These are phyloP conservation scores for Poeciliopsis gracilis DNA, from an alignment of 2,797 vertebrate genomes.

Conservation along the genomic window DNA sequence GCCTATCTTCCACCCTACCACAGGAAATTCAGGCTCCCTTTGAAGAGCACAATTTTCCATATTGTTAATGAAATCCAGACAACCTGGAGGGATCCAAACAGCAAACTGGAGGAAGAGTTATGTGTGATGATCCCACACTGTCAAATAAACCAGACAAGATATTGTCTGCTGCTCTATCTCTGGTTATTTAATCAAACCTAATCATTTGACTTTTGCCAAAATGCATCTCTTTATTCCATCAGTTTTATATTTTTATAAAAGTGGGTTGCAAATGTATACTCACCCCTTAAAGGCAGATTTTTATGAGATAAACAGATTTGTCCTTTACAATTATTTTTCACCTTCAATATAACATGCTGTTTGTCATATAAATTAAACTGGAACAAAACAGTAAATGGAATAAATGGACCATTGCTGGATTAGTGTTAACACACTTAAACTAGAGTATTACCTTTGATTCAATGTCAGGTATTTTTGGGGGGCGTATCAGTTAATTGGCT, in stretches of 20 bases:
- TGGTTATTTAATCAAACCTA: constrained; percentile 18
- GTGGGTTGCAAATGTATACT: neutral
- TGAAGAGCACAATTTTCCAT: constrained; percentile 78
- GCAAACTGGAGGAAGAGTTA: constrained; percentile 46
- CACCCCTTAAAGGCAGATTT: neutral
- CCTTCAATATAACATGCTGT: neutral
- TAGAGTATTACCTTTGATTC: neutral
- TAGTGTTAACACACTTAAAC: neutral
- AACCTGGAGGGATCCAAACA: constrained; percentile 49
- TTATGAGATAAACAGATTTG: neutral
- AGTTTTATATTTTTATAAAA: neutral
- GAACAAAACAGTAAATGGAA: neutral
- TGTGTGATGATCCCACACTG: constrained; percentile 41
- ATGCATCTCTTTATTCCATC: neutral
- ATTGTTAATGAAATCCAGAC: constrained; percentile 82
- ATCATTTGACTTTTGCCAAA: neutral
- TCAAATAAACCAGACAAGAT: constrained; percentile 31
- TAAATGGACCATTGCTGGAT: neutral
- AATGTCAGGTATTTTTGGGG: neutral
- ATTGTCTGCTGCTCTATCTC: constrained; percentile 21
- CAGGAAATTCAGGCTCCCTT: constrained; percentile 78
- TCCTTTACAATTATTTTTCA: neutral
- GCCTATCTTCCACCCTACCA: constrained; percentile 61
- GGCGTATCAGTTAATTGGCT: neutral
- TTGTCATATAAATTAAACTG: neutral